phyloP scores from a whole-genome alignment of 2,797 vertebrate species.

The Chloroceryle inda region DNA sequence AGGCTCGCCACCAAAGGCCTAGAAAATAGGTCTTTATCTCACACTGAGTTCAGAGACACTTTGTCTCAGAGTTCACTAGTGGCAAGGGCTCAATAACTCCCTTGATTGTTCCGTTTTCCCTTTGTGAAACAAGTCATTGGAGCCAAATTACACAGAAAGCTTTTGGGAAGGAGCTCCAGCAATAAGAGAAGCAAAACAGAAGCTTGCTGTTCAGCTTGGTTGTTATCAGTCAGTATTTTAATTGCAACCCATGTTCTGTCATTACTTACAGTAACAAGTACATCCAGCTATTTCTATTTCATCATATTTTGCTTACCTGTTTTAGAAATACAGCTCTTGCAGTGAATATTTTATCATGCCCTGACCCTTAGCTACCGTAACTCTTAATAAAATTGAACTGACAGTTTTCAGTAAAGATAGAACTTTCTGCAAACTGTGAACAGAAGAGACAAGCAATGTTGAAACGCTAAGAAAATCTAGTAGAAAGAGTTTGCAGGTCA shows the following conservation, averaged over 20 bases:
- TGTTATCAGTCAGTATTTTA: not conserved
- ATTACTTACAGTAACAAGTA: not conserved
- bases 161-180: not conserved
- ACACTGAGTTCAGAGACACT: not conserved
- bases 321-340: not conserved
- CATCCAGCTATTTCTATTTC: not conserved
- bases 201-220: not conserved
- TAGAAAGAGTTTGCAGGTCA: not conserved
- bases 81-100: not conserved
- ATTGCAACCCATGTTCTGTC: not conserved
- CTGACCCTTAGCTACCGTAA: not conserved
- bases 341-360: not conserved
- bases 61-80: not conserved
- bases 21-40: not conserved
- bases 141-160: fast-evolving
- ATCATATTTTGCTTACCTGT: not conserved
- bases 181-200: not conserved
- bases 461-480: not conserved
- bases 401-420: not conserved
- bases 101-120: not conserved
- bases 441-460: not conserved
- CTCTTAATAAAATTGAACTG: no score
- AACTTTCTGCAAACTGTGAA: not conserved
- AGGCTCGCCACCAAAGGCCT: not conserved
- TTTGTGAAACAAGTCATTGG: not conserved